phyloP scores from a whole-genome alignment of 2,113 vertebrate species.

The Clupea harengus region DNA sequence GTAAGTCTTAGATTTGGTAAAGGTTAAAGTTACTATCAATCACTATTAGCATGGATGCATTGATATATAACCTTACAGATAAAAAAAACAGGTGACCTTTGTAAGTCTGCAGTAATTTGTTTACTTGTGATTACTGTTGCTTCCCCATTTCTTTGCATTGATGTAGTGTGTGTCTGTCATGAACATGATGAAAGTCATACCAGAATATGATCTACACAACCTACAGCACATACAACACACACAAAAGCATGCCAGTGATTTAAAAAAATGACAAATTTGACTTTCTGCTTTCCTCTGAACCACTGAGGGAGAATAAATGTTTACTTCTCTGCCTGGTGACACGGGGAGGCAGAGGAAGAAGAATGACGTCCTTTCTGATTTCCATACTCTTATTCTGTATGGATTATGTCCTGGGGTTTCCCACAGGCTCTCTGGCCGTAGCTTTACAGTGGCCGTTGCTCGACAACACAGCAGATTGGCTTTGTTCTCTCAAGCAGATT shows the following conservation, averaged over 20 bases:
- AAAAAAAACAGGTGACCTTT: slow-evolving; percentile 30
- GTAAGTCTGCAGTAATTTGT: not conserved
- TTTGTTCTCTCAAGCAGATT: not conserved
- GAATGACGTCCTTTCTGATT: not conserved
- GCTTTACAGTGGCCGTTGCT: not conserved
- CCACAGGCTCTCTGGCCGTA: not conserved
- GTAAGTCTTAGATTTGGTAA: slow-evolving; percentile 4
- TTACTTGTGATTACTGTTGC: not conserved
- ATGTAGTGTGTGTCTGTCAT: not conserved
- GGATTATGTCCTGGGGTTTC: not conserved
- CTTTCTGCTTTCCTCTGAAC: not conserved
- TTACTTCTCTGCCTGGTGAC: not conserved
- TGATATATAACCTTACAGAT: slow-evolving; percentile 5
- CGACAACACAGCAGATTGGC: not conserved
- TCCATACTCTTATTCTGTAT: not conserved
- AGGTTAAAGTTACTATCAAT: slow-evolving; percentile 19
- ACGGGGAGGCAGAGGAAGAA: not conserved
- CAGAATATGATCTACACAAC: not conserved
- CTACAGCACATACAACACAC: not conserved
- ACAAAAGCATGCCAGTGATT: not conserved
- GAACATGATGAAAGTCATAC: not conserved
- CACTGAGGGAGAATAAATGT: not conserved
- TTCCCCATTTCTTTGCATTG: not conserved
- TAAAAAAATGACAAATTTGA: not conserved
- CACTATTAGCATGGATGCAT: not conserved